Evolutionary conservation across 37 sponge, comb jelly and placozoan species (phyloP).

Genomic region (Tethya wilhelma): DNA sequence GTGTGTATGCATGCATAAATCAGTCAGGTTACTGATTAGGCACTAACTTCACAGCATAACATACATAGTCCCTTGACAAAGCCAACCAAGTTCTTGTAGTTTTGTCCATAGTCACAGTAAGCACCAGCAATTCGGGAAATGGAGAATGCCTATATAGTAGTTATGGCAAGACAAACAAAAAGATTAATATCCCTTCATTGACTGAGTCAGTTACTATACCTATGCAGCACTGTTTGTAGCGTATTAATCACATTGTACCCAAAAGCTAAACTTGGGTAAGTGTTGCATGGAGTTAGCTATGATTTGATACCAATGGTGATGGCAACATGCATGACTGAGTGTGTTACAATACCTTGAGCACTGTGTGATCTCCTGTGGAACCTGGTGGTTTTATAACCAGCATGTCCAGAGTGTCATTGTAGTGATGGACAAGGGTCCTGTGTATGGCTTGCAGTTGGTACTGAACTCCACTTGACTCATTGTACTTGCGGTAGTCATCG

Average conservation of each 20-base stretch:
- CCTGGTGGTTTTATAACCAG: too few relatives aligned
- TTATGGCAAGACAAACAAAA: too few relatives aligned
- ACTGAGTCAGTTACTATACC: too few relatives aligned
- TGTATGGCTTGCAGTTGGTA: constrained; percentile 76
- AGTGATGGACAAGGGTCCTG: constrained; percentile 66
- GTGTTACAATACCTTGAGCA: too few relatives aligned
- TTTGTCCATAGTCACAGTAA: constrained; percentile 88
- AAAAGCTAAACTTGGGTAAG: not conserved
- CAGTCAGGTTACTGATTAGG: too few relatives aligned
- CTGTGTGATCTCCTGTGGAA: too few relatives aligned
- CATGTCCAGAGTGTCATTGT: constrained; percentile 87
- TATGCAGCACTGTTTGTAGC: too few relatives aligned
- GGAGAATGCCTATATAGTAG: constrained; percentile 73
- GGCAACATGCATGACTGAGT: too few relatives aligned
- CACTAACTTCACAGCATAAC: constrained; percentile 25
- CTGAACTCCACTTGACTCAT: constrained; percentile 39
- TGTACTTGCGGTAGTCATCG: constrained; percentile 43
- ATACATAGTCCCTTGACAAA: constrained; percentile 84
- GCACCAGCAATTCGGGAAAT: constrained; percentile 82
- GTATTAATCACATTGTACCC: too few relatives aligned
- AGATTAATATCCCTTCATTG: too few relatives aligned
- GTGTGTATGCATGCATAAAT: too few relatives aligned
- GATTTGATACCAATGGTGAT: too few relatives aligned
- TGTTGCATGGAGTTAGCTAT: not conserved
- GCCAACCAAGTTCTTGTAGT: constrained; percentile 93